Percentiles rank a stretch among this genome's conserved stretches.
phyloP scores from a whole-genome alignment of 1,140 invertebrate genomes.

The Heterodera carotae region DNA sequence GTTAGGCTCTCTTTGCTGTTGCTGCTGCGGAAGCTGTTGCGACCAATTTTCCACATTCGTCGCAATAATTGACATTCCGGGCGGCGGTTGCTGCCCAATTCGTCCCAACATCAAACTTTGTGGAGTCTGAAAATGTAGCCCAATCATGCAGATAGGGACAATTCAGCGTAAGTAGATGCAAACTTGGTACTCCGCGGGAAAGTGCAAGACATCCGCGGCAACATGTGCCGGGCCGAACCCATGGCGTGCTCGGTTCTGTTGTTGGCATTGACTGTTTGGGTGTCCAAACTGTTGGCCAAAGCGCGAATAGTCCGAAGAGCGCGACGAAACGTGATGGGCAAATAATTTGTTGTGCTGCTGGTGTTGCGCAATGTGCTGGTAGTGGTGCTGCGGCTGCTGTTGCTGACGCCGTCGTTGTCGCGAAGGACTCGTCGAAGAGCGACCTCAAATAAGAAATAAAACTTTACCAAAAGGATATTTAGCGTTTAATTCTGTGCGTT shows the following conservation, averaged over 20 bases:
- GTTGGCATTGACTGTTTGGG: background rate
- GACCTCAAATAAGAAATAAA: conserved; percentile 1
- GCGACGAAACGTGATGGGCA: conserved; percentile 20
- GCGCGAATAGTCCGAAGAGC: conserved; percentile 27
- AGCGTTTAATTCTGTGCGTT: too few relatives aligned
- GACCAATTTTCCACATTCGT: background rate
- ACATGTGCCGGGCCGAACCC: background rate
- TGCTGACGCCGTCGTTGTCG: conserved; percentile 35
- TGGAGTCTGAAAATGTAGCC: conserved; percentile 5
- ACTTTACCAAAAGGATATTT: too few relatives aligned
- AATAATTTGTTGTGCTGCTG: conserved; percentile 16
- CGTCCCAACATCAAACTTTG: conserved; percentile 1
- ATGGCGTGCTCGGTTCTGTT: background rate
- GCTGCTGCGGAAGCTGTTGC: background rate
- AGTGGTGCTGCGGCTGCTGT: conserved; percentile 13
- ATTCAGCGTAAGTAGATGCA: background rate
- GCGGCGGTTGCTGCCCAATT: conserved; percentile 27
- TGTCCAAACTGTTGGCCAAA: background rate
- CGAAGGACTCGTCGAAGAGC: conserved; percentile 35
- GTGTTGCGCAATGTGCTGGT: conserved; percentile 17
- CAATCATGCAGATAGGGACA: too few relatives aligned
- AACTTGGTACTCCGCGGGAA: conserved; percentile 52
- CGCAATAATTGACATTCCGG: conserved; percentile 42
- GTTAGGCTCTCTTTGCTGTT: background rate
- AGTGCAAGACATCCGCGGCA: conserved; percentile 40